Evolutionary conservation across 2,113 vertebrate genomes (phyloP), one percentile per base, ranked within the genome.

Genomic region (Odontesthes bonariensis): DNA sequence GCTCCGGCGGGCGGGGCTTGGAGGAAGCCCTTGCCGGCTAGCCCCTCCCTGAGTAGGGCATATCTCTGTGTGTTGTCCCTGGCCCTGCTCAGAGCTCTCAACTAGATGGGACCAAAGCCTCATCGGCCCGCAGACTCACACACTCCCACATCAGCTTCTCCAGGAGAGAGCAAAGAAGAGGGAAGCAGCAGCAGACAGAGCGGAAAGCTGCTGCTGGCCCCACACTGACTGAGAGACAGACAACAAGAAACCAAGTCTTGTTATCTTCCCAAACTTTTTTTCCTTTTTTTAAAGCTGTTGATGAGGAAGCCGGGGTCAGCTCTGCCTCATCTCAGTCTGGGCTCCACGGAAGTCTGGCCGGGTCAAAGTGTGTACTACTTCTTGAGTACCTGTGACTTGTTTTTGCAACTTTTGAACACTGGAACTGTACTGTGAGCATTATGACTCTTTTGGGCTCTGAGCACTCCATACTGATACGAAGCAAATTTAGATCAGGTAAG

Each of bases 401-500:
- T 75, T 90, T 92, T 94, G 93, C 61, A 53, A 56, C 77, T 69
- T 77, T 62, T 87, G 58, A 87, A 94, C 90, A 86, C 89, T 94
- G 93, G 94, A 94, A 92, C 92, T 93, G 90, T 92, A 94, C 93
- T 86, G 47, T 86, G 86, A 94, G 79, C 93, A 94, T 92, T 95
- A 99, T 99, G 98, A 99, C 97, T 89, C 96, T 99, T 72, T 95
- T 99, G 94, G 96, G 97, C 88, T 97, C 97, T 86, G 97, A 99
- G 88, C 97, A 98, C 93, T 99, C 98, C 84, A 93, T 98, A 93
- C 95, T 99, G 93, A 99, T 99, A 92, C 96, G 97, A 94, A 99
- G 96, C 96, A 99, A 99, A 94, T 99, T 99, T 92, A 96, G 97
- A 97, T 98, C 97, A 97, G 98, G 98, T 99, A 96, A 96, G 97